Evolutionary conservation across 2,888 invertebrate genomes (phyloP).

Genomic region (Apamea sordens): DNA sequence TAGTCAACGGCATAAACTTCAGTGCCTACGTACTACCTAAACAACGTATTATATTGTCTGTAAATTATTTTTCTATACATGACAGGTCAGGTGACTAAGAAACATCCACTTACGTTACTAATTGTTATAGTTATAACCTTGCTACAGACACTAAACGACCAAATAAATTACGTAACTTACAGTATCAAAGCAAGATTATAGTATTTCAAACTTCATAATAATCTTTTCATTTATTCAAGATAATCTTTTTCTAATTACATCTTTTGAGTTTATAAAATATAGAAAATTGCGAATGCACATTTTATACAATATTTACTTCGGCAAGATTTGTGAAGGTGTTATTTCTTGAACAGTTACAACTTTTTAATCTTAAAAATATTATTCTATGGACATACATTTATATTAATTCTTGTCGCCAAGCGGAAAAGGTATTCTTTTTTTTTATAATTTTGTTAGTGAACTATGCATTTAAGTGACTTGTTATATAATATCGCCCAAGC

Average conservation of each 20-base stretch:
- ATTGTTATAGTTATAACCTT: constrained; percentile 64
- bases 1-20: constrained; percentile 89
- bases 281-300: constrained; percentile 77
- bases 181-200: constrained; percentile 66
- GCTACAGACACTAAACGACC: constrained; percentile 66
- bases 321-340: constrained; percentile 54
- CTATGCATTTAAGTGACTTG: constrained; percentile 18
- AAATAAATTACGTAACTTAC: constrained; percentile 65
- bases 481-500: constrained; percentile 10
- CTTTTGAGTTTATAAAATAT: constrained; percentile 79
- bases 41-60: constrained; percentile 89
- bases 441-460: constrained; percentile 24
- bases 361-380: constrained; percentile 48
- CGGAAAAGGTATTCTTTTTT: constrained; percentile 26
- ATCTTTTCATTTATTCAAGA: constrained; percentile 58
- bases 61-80: constrained; percentile 85
- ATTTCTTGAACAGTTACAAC: constrained; percentile 47
- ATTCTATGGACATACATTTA: constrained; percentile 56
- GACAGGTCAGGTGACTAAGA: constrained; percentile 82
- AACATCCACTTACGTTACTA: constrained; percentile 76
- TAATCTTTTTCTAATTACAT: constrained; percentile 54
- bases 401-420: constrained; percentile 46
- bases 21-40: constrained; percentile 90
- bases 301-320: constrained; percentile 62
- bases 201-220: constrained; percentile 63